A percentile compares a stretch with the other conserved stretches of the same genome.
These are phyloP conservation scores for Xestobium rufovillosum DNA, from an alignment of 2,888 invertebrate species.

Conservation along the genomic window DNA sequence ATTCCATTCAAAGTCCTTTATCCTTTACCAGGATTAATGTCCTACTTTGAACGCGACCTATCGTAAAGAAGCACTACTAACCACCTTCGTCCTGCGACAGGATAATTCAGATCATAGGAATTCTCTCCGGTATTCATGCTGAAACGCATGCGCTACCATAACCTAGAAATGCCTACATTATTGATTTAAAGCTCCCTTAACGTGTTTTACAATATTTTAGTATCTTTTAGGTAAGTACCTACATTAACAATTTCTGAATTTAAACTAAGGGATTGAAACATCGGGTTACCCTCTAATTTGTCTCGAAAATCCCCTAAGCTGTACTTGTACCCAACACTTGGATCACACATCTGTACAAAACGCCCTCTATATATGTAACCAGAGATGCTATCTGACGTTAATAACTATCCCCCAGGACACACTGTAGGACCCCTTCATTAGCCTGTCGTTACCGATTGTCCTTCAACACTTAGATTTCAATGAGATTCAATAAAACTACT, in stretches of 20 bases:
- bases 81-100: no score
- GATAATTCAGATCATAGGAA: no score
- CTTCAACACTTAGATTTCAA: constrained; percentile 39
- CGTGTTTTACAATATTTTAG: no score
- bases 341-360: neutral
- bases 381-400: constrained; percentile 3
- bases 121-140: no score
- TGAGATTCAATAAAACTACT: constrained; percentile 20
- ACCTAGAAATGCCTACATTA: no score
- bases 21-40: no score
- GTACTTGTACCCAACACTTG: constrained; percentile 3
- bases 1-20: no score
- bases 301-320: neutral
- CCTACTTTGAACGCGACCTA: no score
- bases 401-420: constrained; percentile 29
- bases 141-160: no score
- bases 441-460: constrained; percentile 39
- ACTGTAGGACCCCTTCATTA: constrained; percentile 37
- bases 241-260: neutral
- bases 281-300: neutral
- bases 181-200: no score
- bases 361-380: constrained; percentile 3
- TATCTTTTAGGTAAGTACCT: no score
- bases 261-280: neutral
- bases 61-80: no score